Percentiles rank a stretch among this genome's conserved stretches.
phyloP scores from a whole-genome alignment of 2,888 invertebrate genomes.

The Polia nebulosa region DNA sequence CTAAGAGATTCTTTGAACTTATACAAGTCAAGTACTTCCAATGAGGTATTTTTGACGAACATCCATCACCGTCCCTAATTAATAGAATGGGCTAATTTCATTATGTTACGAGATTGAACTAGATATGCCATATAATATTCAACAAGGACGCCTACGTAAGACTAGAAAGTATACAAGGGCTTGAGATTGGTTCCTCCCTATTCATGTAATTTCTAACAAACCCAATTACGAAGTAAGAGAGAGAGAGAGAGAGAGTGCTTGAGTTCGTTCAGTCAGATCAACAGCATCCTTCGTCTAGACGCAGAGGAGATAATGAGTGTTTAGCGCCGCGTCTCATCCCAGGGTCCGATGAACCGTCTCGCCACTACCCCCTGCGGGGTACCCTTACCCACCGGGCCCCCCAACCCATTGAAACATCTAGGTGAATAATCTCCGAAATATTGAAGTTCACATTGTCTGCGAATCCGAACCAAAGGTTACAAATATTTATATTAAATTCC shows the following conservation, averaged over 20 bases:
- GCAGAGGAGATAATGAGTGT: conserved; percentile 71
- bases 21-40: not conserved
- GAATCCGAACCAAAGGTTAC: conserved; percentile 27
- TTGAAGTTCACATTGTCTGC: conserved; percentile 42
- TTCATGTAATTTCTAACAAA: conserved; percentile 33
- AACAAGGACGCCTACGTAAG: conserved; percentile 5
- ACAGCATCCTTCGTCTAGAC: conserved; percentile 76
- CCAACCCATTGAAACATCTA: conserved; percentile 47
- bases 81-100: conserved; percentile 8
- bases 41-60: conserved; percentile 4
- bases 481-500: conserved; percentile 24
- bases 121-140: conserved; percentile 11
- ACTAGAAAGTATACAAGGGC: conserved; percentile 1
- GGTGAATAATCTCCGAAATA: conserved; percentile 57
- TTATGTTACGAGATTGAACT: conserved; percentile 12
- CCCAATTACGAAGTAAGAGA: conserved; percentile 47
- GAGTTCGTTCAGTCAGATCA: conserved; percentile 51
- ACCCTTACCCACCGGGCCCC: conserved; percentile 57
- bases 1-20: not conserved
- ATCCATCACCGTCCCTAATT: not conserved
- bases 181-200: conserved; percentile 12
- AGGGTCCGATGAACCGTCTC: conserved; percentile 87
- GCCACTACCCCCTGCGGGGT: conserved; percentile 68
- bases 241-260: too few relatives aligned
- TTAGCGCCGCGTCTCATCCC: conserved; percentile 68